phyloP scores from a whole-genome alignment of 1,140 invertebrate species.

The Brachionus calyciflorus region DNA sequence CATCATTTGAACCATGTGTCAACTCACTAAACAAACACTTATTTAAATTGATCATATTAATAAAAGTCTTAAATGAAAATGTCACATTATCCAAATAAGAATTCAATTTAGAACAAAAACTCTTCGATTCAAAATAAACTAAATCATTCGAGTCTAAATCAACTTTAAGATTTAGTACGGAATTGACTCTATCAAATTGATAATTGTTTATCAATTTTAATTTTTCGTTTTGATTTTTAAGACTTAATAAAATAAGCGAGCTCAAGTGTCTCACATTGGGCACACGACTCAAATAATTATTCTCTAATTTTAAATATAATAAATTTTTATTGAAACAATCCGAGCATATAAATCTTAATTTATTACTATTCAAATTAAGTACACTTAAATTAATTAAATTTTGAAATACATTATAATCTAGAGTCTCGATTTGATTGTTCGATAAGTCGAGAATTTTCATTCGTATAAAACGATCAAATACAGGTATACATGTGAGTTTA shows the following conservation, averaged over 20 bases:
- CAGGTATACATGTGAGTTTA: neutral
- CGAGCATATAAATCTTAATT: neutral
- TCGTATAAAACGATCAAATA: neutral
- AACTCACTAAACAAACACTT: neutral
- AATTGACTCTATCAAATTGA: slow-evolving; percentile 3
- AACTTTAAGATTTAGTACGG: slow-evolving; percentile 1
- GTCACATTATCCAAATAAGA: slow-evolving; percentile 24
- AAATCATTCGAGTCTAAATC: slow-evolving; percentile 20
- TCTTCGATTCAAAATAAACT: neutral
- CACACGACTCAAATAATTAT: slow-evolving; percentile 28
- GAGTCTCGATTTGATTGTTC: neutral
- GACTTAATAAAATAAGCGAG: neutral
- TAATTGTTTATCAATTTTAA: neutral
- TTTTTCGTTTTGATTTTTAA: slow-evolving; percentile 40
- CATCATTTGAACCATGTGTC: neutral
- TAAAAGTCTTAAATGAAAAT: neutral
- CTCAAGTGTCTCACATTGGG: neutral
- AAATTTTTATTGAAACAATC: slow-evolving; percentile 1
- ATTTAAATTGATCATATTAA: neutral
- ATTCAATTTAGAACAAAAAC: neutral
- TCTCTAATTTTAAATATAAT: slow-evolving; percentile 4
- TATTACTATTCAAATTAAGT: slow-evolving; percentile 1
- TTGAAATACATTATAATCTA: neutral
- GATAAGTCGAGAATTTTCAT: slow-evolving; percentile 27
- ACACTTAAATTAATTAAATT: slow-evolving; percentile 3